Evolutionary conservation across 2,888 invertebrate genomes (phyloP), one percentile per base, ranked within the genome.

Genomic region (Lasioglossum malachurum): DNA sequence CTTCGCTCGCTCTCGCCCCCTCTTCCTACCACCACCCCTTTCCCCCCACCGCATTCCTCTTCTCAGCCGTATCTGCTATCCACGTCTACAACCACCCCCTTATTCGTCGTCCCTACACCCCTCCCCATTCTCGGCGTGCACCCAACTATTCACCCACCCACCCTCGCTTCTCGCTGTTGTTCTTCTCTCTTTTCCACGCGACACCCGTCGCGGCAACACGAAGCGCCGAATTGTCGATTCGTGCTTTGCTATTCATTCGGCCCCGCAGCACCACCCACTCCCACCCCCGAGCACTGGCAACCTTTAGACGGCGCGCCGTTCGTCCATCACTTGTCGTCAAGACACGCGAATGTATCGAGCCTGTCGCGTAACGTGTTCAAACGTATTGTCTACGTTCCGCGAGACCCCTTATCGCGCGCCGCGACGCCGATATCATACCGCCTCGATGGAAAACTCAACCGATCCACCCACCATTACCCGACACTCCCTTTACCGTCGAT

Each of bases 201-300:
- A 84, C 76, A 74, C 67, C 72, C 64, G 71, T 75, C 80, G 71
- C 41, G 77, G 75, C 78, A 53, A 84, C 85, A 38, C 78, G 64
- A 73, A 78, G 76, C 76, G 77, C 87, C 87, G 71, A 87, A 87
- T 86, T 57, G 86, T 86, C 87, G 87, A 87, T 87, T 79, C 75
- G 53, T 64, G 82, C 86, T 86, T 77, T 38, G 71, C 85, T 73
- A 81, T 81, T 85, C 86, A 77, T 38, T 72, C 80, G 38, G 1
- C 14, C 64, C 35, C 53, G 8, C 19, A 38, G n/a, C 35, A 16
- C 60, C 53, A 7, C 31, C 16, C 27, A 16, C 41, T n/a, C n/a
- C n/a, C n/a, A n/a, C n/a, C 23, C 23, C 78, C 31, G 12, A n/a
- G 19, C 35, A 4, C 10, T 12, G n/a, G 10, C 10, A 57, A 23